phyloP scores from a whole-genome alignment of 2,888 invertebrate species.

The Ennomos erosarius region DNA sequence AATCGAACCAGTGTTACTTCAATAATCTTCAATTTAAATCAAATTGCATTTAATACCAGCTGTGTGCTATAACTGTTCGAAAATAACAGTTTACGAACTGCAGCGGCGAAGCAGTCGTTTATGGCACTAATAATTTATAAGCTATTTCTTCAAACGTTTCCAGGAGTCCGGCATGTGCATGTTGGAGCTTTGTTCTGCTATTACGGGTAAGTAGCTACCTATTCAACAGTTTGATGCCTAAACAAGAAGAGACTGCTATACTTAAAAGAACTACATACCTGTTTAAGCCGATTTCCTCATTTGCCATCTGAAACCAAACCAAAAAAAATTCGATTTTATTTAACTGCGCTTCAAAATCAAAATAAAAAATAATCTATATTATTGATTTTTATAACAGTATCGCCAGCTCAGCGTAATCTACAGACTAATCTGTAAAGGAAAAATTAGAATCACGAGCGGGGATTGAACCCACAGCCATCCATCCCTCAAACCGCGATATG shows the following conservation, averaged over 20 bases:
- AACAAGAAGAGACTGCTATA: no score
- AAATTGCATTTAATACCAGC: constrained; percentile 30
- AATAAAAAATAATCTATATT: no score
- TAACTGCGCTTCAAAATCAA: no score
- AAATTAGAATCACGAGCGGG: no score
- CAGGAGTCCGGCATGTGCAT: constrained; percentile 31
- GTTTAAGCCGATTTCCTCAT: constrained; percentile 49
- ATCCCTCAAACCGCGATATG: no score
- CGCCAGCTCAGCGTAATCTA: no score
- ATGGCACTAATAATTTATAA: constrained; percentile 34
- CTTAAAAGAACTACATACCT: constrained; percentile 43
- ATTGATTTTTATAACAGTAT: no score
- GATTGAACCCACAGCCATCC: no score
- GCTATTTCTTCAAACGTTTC: constrained; percentile 33
- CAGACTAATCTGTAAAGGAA: no score
- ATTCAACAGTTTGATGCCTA: no score
- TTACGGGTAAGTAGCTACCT: no score
- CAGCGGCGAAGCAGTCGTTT: constrained; percentile 30
- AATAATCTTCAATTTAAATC: neutral
- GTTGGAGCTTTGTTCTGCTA: constrained; percentile 23
- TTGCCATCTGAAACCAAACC: constrained; percentile 63
- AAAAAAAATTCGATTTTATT: neutral
- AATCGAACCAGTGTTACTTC: constrained; percentile 2
- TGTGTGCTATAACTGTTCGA: constrained; percentile 12
- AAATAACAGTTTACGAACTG: constrained; percentile 31